A percentile compares a stretch with the other conserved stretches of the same genome.
Evolutionary conservation across 2,888 invertebrate species (phyloP).

Genomic region (Lucinisca nassula): DNA sequence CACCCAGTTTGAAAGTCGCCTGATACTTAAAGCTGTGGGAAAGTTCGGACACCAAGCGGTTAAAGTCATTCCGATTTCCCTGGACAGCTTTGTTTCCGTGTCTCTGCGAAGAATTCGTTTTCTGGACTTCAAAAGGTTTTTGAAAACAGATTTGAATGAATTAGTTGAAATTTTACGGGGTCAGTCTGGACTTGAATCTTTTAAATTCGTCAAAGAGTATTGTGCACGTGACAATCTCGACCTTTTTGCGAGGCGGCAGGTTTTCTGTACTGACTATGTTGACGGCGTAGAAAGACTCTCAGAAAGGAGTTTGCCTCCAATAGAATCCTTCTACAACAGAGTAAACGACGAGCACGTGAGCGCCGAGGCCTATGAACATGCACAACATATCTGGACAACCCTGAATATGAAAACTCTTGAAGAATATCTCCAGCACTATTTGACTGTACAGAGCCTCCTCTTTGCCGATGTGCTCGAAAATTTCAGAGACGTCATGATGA

Average conservation of each 20-base stretch:
- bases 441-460: neutral
- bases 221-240: neutral
- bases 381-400: neutral
- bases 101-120: neutral
- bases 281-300: neutral
- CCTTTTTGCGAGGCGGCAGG: neutral
- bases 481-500: neutral
- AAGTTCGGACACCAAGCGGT: neutral
- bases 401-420: neutral
- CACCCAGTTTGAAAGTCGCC: constrained; percentile 3
- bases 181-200: neutral
- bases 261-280: constrained; percentile 18
- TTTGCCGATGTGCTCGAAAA: neutral
- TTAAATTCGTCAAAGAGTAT: neutral
- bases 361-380: neutral
- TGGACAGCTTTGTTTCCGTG: constrained; percentile 10
- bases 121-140: constrained; percentile 9
- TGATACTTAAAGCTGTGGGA: neutral
- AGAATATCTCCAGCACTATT: neutral
- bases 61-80: neutral
- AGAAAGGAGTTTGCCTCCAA: neutral
- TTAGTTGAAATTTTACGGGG: neutral
- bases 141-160: neutral
- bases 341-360: neutral
- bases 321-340: neutral